Conservation (phyloP, 2,113 vertebrate genomes). For the Blennius ocellaris region DNA sequence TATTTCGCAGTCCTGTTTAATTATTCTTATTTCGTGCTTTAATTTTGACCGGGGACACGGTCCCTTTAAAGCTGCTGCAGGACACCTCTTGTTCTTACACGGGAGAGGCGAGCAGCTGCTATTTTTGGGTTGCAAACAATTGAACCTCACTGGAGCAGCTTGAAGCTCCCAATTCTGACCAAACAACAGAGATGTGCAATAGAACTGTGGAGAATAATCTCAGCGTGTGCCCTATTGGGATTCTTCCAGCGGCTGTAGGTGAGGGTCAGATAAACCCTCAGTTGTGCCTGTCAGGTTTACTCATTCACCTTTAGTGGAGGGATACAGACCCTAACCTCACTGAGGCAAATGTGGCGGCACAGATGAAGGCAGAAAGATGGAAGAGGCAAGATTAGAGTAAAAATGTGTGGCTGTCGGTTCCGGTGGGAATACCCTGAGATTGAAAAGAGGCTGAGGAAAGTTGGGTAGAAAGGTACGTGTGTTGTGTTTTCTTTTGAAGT, state of each 20-base stretch:
- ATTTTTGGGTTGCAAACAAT: not conserved
- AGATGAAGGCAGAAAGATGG: conserved; percentile 8
- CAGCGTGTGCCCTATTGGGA: not conserved
- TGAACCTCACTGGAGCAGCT: not conserved
- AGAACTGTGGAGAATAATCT: not conserved
- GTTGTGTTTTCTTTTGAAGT: conserved; percentile 1
- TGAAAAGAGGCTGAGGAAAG: conserved; percentile 17
- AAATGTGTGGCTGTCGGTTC: conserved; percentile 31
- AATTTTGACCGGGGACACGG: conserved; percentile 24
- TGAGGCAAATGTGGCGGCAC: not conserved
- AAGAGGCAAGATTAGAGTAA: conserved; percentile 10
- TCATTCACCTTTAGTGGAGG: not conserved
- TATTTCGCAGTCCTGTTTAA: conserved; percentile 28
- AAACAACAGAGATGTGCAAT: not conserved
- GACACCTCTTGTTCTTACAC: no score
- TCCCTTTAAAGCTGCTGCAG: not conserved
- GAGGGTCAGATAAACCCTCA: not conserved
- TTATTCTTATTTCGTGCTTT: conserved; percentile 33
- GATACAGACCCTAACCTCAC: no score
- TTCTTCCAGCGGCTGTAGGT: conserved; percentile 9
- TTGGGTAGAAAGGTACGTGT: conserved; percentile 3
- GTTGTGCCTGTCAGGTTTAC: conserved; percentile 17
- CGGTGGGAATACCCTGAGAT: conserved; percentile 39
- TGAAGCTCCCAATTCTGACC: not conserved
- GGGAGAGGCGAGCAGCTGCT: no score